Evolutionary conservation across 2,113 vertebrate genomes (phyloP).

Genomic region (Pelmatolapia mariae): DNA sequence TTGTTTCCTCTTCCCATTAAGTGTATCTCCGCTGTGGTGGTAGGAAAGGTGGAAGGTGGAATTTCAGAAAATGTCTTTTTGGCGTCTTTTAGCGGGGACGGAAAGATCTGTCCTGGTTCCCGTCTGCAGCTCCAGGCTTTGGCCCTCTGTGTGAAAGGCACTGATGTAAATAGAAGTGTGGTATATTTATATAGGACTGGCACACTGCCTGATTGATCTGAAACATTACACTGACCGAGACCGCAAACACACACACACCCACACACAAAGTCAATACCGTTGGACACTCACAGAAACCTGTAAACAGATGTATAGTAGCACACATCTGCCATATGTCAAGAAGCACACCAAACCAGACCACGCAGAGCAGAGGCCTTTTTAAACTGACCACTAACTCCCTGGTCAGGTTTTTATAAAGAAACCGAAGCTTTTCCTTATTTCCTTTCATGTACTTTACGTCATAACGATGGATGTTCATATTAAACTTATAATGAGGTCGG

Average conservation of each 20-base stretch:
- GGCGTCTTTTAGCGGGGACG: background rate
- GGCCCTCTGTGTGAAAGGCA: constrained; percentile 8
- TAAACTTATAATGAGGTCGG: background rate
- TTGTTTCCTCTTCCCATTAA: background rate
- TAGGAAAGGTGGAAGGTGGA: background rate
- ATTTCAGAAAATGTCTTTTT: background rate
- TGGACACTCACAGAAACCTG: background rate
- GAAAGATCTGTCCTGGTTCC: background rate
- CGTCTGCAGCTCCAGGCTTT: background rate
- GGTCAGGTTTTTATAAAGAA: background rate
- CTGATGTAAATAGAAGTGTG: constrained; percentile 25
- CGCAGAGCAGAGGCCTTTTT: background rate
- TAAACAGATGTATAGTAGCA: background rate
- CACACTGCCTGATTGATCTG: constrained; percentile 45
- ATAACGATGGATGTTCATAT: background rate
- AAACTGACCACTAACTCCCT: background rate
- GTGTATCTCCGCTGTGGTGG: background rate
- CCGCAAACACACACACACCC: background rate
- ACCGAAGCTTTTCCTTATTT: background rate
- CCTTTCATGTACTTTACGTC: background rate
- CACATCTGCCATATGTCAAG: background rate
- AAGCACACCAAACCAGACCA: background rate
- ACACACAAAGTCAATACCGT: background rate
- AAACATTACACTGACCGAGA: constrained; percentile 7
- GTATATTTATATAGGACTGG: constrained; percentile 32